phyloP scores from a whole-genome alignment of 2,113 vertebrate species.

The Ceratotherium simum region DNA sequence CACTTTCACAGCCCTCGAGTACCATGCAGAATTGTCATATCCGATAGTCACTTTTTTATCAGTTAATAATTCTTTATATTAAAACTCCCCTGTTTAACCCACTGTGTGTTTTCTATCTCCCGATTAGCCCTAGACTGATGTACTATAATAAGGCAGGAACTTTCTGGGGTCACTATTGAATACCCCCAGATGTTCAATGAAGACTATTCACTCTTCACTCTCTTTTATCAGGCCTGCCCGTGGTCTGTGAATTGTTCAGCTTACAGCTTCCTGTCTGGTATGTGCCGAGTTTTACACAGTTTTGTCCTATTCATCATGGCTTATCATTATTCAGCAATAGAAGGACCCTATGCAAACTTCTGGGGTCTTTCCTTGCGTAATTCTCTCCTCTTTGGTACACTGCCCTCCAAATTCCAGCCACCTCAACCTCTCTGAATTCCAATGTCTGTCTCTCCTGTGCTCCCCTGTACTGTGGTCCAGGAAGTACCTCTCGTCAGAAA shows the following conservation, averaged over 20 bases:
- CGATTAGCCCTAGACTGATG: not conserved
- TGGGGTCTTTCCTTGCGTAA: not conserved
- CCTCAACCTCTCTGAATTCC: not conserved
- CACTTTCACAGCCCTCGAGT: not conserved
- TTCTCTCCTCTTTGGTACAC: not conserved
- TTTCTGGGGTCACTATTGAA: not conserved
- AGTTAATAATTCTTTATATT: not conserved
- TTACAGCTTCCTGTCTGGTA: not conserved
- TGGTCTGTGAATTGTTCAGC: not conserved
- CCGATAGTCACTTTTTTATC: not conserved
- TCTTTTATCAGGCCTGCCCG: not conserved
- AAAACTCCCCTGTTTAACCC: not conserved
- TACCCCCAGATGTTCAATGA: not conserved
- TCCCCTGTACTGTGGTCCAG: not conserved
- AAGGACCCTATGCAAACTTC: not conserved
- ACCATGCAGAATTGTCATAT: not conserved
- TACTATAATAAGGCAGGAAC: not conserved
- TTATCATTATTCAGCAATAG: not conserved
- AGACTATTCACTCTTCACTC: not conserved
- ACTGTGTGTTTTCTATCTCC: not conserved
- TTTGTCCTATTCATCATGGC: not conserved
- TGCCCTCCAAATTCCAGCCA: not conserved
- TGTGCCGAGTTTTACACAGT: not conserved
- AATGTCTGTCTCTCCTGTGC: not conserved
- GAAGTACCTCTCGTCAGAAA: not conserved